phyloP scores from a whole-genome alignment of 2,113 vertebrate genomes.

The Bettongia penicillata region DNA sequence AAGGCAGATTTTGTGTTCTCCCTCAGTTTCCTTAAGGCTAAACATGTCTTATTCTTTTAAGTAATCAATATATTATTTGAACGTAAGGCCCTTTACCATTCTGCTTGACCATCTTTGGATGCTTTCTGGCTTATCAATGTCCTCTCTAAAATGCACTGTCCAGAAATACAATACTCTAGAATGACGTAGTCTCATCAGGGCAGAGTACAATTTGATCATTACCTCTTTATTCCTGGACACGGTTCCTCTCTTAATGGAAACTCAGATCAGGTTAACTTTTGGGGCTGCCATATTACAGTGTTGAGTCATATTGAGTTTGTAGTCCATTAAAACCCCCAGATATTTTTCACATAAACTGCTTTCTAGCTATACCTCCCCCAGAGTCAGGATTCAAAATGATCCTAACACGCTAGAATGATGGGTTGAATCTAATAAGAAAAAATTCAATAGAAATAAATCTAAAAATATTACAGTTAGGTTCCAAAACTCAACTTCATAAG shows the following conservation, averaged over 20 bases:
- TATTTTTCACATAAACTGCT: conserved; percentile 4
- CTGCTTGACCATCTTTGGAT: neutral
- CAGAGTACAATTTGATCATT: neutral
- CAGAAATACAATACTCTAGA: neutral
- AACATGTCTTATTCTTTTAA: neutral
- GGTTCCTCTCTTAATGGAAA: neutral
- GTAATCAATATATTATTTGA: neutral
- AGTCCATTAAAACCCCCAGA: neutral
- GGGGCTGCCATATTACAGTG: neutral
- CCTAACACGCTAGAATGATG: neutral
- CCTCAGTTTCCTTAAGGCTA: neutral
- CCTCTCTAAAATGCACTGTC: neutral
- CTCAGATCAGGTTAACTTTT: neutral
- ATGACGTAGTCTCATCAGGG: neutral
- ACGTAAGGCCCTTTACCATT: neutral
- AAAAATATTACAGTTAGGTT: conserved; percentile 1
- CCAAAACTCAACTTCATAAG: neutral
- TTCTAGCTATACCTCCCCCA: neutral
- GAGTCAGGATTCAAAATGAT: conserved; percentile 3
- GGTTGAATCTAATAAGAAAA: conserved; percentile 4
- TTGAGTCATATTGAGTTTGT: neutral
- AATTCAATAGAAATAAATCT: neutral
- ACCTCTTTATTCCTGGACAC: neutral
- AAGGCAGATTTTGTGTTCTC: neutral
- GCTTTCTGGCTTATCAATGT: neutral